A percentile compares a stretch with the other conserved stretches of the same genome.
Conservation (phyloP, 2,797 vertebrate species). For the Rhynchonycteris naso region DNA sequence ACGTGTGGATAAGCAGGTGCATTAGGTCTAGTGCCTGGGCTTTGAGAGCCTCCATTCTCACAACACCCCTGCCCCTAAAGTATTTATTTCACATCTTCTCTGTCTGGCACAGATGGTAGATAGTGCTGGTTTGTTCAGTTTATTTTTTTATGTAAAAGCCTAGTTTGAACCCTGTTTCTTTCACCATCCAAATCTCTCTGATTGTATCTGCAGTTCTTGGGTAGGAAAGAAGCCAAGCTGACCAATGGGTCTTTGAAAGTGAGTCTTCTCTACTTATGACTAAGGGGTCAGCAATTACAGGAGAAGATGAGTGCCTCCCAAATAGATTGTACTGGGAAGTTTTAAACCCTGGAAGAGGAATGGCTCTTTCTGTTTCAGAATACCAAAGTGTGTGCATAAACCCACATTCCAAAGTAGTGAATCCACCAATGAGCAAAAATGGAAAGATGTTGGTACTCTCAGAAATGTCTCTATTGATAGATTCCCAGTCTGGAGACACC, state of each 20-base stretch:
- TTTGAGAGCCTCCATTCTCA: neutral
- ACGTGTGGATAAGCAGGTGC: slow-evolving; percentile 35
- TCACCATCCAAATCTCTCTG: slow-evolving; percentile 29
- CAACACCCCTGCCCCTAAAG: slow-evolving; percentile 53
- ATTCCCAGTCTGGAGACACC: neutral
- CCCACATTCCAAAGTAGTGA: slow-evolving; percentile 60
- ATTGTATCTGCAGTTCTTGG: slow-evolving; percentile 48
- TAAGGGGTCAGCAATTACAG: neutral
- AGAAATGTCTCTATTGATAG: neutral
- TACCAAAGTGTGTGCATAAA: slow-evolving; percentile 56
- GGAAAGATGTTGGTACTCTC: neutral
- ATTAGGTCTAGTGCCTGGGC: slow-evolving; percentile 17
- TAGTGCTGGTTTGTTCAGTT: slow-evolving; percentile 47
- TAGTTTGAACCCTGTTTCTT: slow-evolving; percentile 57
- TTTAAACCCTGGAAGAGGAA: slow-evolving; percentile 36
- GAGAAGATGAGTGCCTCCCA: neutral
- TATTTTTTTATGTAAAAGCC: slow-evolving; percentile 62
- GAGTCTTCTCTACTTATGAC: slow-evolving; percentile 65
- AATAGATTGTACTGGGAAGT: neutral
- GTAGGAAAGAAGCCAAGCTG: slow-evolving; percentile 67
- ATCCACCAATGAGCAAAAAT: neutral
- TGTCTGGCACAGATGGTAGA: slow-evolving; percentile 74
- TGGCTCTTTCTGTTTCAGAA: slow-evolving; percentile 53
- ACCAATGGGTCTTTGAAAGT: slow-evolving; percentile 43
- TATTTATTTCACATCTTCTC: slow-evolving; percentile 82